These are phyloP conservation scores for Sinocyclocheilus grahami DNA, from an alignment of 2,113 vertebrate genomes.

Conservation along the genomic window DNA sequence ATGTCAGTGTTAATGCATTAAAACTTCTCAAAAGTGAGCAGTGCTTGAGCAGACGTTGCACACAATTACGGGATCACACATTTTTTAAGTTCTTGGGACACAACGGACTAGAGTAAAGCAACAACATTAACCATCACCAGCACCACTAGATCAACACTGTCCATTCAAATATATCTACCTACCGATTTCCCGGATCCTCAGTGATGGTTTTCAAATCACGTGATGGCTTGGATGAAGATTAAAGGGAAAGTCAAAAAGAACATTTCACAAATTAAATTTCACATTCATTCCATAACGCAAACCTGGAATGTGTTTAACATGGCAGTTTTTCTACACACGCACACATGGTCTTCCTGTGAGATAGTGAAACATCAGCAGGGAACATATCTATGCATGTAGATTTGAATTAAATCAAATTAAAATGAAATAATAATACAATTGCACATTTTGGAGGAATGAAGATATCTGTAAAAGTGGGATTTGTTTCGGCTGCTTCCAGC, in stretches of 20 bases:
- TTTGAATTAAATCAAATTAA: neutral
- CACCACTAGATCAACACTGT: conserved; percentile 52
- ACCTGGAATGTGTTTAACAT: conserved; percentile 75
- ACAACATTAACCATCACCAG: conserved; percentile 43
- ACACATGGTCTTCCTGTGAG: neutral
- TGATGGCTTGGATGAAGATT: conserved; percentile 58
- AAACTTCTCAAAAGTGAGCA: neutral
- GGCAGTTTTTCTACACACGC: conserved; percentile 65
- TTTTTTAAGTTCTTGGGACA: conserved; percentile 39
- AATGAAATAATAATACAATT: neutral
- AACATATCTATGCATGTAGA: conserved; percentile 31
- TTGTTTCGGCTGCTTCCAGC: conserved; percentile 31
- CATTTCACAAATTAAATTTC: conserved; percentile 31
- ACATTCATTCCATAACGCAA: conserved; percentile 59
- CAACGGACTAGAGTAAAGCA: conserved; percentile 43
- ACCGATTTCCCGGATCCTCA: conserved; percentile 28
- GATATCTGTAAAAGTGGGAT: conserved; percentile 29
- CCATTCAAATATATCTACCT: conserved; percentile 45
- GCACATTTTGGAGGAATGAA: conserved; percentile 32
- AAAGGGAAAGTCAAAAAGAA: conserved; percentile 65
- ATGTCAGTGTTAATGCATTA: neutral
- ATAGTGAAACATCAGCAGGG: conserved; percentile 40
- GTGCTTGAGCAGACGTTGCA: conserved; percentile 23
- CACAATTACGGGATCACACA: conserved; percentile 14
- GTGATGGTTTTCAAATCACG: conserved; percentile 23